A percentile compares a stretch with the other conserved stretches of the same genome.
Conservation (phyloP, 2,113 vertebrate genomes). For the Phrynosoma blainvillii region DNA sequence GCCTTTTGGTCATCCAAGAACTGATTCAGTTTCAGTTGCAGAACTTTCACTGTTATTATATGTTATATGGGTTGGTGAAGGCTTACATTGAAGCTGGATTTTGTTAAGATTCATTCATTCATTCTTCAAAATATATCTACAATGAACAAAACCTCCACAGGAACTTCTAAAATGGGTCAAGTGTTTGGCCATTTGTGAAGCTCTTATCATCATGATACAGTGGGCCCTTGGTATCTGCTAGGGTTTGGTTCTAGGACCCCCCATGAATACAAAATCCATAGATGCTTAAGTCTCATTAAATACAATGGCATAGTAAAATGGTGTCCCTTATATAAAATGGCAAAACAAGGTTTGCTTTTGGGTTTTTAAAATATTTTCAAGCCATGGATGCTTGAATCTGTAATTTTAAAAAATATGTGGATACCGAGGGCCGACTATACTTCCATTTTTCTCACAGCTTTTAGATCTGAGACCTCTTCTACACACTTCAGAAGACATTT, state of each 20-base stretch:
- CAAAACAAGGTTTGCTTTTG: too few species aligned
- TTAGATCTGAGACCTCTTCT: neutral
- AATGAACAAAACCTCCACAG: neutral
- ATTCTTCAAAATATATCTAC: neutral
- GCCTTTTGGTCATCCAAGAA: neutral
- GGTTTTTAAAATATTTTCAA: too few species aligned
- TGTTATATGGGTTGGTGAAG: neutral
- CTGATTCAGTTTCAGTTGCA: neutral
- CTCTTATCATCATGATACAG: too few species aligned
- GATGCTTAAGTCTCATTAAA: too few species aligned
- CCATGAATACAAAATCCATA: too few species aligned
- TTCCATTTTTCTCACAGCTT: neutral
- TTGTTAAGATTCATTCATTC: neutral
- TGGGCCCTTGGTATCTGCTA: too few species aligned
- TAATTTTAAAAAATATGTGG: too few species aligned
- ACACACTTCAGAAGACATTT: neutral
- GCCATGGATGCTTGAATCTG: too few species aligned
- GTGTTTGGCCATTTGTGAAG: neutral
- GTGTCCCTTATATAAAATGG: too few species aligned
- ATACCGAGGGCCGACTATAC: neutral
- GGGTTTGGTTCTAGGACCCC: too few species aligned
- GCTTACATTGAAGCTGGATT: neutral
- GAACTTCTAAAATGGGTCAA: neutral
- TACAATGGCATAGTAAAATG: too few species aligned
- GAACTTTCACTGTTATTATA: neutral